Evolutionary conservation across 2,888 invertebrate genomes (phyloP).

Genomic region (Melanchra persicariae): DNA sequence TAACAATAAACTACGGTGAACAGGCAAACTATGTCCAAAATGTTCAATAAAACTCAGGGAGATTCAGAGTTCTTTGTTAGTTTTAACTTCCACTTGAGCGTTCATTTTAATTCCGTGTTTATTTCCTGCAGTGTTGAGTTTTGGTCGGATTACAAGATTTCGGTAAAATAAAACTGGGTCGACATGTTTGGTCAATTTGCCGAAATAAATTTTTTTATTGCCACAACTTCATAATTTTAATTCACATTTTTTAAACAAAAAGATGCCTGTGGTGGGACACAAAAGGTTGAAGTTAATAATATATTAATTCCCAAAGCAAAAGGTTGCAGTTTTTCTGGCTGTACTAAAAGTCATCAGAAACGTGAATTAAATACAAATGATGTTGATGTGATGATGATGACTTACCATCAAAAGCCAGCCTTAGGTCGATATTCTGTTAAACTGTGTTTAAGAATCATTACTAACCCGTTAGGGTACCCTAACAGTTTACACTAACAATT

Average conservation of each 20-base stretch:
- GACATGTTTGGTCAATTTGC: background rate
- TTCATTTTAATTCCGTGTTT: conserved; percentile 5
- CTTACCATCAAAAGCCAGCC: no score
- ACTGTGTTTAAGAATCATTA: conserved; percentile 4
- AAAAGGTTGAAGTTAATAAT: no score
- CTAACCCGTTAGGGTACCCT: conserved; percentile 23
- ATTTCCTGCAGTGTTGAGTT: conserved; percentile 8
- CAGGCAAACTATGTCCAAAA: conserved; percentile 32
- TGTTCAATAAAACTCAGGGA: conserved; percentile 41
- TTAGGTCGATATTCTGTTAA: conserved; percentile 3
- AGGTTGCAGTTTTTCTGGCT: no score
- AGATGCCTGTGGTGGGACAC: no score
- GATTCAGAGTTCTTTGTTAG: conserved; percentile 29
- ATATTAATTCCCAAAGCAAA: no score
- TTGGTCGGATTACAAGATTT: background rate
- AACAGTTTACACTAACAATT: conserved; percentile 22
- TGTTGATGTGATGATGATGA: no score
- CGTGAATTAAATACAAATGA: no score
- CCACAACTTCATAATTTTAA: no score
- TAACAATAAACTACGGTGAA: conserved; percentile 55
- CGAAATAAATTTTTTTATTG: background rate
- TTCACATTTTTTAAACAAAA: no score
- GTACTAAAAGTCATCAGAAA: no score
- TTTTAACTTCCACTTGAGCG: background rate
- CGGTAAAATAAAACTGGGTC: no score